These are phyloP conservation scores for Piscicola geometra DNA, from an alignment of 2,888 invertebrate genomes.

Conservation along the genomic window DNA sequence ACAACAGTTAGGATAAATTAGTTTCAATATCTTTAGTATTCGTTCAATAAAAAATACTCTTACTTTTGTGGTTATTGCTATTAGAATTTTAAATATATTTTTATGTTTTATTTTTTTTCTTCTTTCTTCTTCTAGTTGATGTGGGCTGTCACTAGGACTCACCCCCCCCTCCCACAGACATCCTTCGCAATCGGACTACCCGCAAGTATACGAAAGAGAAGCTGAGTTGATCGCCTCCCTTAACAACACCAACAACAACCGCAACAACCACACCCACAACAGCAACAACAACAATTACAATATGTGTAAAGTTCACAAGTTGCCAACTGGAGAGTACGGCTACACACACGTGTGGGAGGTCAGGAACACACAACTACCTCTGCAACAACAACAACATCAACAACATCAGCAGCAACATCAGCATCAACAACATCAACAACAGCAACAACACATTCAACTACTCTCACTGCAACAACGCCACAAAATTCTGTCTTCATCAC, in stretches of 20 bases:
- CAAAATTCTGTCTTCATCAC: background rate
- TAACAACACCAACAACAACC: background rate
- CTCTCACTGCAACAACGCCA: background rate
- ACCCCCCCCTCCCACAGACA: background rate
- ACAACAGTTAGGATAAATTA: no score
- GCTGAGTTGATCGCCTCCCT: background rate
- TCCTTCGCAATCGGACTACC: background rate
- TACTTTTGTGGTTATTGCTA: no score
- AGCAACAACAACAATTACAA: slow-evolving; percentile 23
- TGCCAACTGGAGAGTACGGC: slow-evolving; percentile 37
- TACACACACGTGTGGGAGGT: slow-evolving; percentile 39
- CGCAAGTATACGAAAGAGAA: background rate
- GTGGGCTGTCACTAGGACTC: background rate
- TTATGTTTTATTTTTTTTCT: no score
- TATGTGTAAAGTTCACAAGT: slow-evolving; percentile 36
- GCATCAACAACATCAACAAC: background rate
- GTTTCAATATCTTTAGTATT: no score
- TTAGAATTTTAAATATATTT: no score
- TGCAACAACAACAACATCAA: background rate
- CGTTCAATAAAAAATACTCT: no score
- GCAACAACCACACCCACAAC: background rate
- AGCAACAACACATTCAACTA: background rate
- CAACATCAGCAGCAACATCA: slow-evolving; percentile 3
- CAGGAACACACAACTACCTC: slow-evolving; percentile 35
- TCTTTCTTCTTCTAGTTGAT: no score